A percentile compares a stretch with the other conserved stretches of the same genome.
phyloP scores from a whole-genome alignment of 1,140 invertebrate species.

The Monomorium pharaonis region DNA sequence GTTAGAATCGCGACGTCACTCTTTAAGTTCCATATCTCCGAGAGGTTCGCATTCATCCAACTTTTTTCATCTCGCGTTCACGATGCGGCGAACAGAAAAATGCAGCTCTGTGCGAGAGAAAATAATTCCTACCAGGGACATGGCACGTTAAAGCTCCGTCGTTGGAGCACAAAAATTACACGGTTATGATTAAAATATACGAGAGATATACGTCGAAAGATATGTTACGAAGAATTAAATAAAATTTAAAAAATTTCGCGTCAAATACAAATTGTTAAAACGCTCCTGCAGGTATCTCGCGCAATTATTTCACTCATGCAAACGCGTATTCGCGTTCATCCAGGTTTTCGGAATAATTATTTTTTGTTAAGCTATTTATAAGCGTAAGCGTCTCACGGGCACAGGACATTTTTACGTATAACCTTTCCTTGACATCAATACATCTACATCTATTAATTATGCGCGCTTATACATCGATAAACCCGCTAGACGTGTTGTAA shows the following conservation, averaged over 20 bases:
- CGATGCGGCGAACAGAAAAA: background rate
- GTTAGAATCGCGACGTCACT: background rate
- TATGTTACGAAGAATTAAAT: background rate
- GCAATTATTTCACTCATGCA: background rate
- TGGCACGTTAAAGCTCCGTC: too few relatives aligned
- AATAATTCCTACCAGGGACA: background rate
- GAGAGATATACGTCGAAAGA: background rate
- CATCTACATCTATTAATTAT: slow-evolving; percentile 10
- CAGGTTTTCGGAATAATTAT: background rate
- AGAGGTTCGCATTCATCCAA: slow-evolving; percentile 1
- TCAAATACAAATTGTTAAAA: background rate
- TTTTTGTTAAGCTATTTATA: slow-evolving; percentile 6
- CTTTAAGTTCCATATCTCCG: slow-evolving; percentile 10
- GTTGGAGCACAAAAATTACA: background rate
- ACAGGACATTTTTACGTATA: background rate
- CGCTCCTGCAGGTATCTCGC: background rate
- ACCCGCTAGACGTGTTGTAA: background rate
- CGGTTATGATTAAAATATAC: background rate
- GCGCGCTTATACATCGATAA: background rate
- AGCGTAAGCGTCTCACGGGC: background rate
- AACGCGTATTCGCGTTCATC: background rate
- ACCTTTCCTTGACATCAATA: slow-evolving; percentile 14
- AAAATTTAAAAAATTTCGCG: background rate
- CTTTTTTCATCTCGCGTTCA: slow-evolving; percentile 12
- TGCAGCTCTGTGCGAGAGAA: background rate